phyloP scores from a whole-genome alignment of 2,888 invertebrate species.

The Dicyrtoma fusca region DNA sequence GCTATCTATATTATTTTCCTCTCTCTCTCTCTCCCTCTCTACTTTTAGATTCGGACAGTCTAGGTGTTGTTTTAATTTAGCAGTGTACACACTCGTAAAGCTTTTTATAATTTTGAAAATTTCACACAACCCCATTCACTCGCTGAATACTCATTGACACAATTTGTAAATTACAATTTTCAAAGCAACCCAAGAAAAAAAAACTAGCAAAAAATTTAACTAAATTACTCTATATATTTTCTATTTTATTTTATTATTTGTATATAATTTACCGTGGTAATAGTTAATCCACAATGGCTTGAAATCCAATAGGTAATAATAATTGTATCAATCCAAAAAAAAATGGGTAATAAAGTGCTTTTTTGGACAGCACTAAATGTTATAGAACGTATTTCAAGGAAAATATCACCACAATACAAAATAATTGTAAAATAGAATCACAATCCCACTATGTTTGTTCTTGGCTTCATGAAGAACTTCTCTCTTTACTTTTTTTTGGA shows the following conservation, averaged over 20 bases:
- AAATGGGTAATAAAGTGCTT: no score
- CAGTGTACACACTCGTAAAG: neutral
- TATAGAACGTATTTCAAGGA: neutral
- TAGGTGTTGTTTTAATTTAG: no score
- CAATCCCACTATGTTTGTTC: constrained; percentile 3
- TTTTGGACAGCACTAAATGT: no score
- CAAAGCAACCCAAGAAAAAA: neutral
- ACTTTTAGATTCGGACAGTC: no score
- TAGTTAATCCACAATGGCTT: neutral
- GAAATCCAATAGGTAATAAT: neutral
- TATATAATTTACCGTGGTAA: neutral
- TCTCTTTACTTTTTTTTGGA: neutral
- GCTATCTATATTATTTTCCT: no score
- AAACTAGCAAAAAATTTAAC: no score
- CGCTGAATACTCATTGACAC: constrained; percentile 21
- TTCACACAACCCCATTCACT: constrained; percentile 28
- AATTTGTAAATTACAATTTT: constrained; percentile 16
- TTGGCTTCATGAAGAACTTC: neutral
- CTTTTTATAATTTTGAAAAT: constrained; percentile 10
- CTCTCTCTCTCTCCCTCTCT: no score
- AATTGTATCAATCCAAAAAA: no score
- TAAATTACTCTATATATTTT: no score
- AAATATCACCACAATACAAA: no score
- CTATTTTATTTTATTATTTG: neutral
- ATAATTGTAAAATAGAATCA: neutral